Evolutionary conservation across 2,113 vertebrate genomes (phyloP), one percentile per base, ranked within the genome.

Genomic region (Kryptolebias marmoratus): DNA sequence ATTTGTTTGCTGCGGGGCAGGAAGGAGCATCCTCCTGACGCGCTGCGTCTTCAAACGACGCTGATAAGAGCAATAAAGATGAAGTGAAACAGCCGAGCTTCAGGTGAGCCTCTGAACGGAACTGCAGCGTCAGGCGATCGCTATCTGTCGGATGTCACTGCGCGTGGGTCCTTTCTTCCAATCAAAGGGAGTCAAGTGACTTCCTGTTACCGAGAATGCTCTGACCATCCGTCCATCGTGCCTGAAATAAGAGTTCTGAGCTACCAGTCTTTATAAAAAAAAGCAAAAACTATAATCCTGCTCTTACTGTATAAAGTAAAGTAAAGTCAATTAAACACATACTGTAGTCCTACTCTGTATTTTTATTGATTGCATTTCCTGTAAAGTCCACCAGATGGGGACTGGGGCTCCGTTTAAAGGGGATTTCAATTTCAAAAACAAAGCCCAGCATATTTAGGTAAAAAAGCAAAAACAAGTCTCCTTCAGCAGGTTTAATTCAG

Each of bases 351-450:
- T 15, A 48, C 12, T 13, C 2, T 48, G 5, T 13, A 48, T 48
- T 45, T 30, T 31, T 31, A 61, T 27, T 49, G 3, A 70, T 63
- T 81, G 61, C 56, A 77, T 73, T 88, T 81, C 70, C 60, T 39
- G 30, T 54, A 54, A 44, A 77, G 67, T 72, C 84, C 87, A 87
- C 72, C 71, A 91, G 86, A 87, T 87, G 85, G 88, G 80, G 58
- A 36, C 67, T 60, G 52, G 64, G 63, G 45, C 52, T 0, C 1
- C 53, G 28, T 82, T 75, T 42, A 18, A 1, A 79, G 11, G 5
- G 27, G 39, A n/a, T 50, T 71, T 32, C 1, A 61, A 18, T 42
- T 55, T 69, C 5, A 39, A 52, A 59, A 80, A 54, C 32, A 31
- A 6, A 65, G 62, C 28, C 1, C 42, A 45, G 2, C n/a, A 14